Evolutionary conservation across 1,140 invertebrate species (phyloP), one percentile per base, ranked within the genome.

Genomic region (Contarinia nasturtii): DNA sequence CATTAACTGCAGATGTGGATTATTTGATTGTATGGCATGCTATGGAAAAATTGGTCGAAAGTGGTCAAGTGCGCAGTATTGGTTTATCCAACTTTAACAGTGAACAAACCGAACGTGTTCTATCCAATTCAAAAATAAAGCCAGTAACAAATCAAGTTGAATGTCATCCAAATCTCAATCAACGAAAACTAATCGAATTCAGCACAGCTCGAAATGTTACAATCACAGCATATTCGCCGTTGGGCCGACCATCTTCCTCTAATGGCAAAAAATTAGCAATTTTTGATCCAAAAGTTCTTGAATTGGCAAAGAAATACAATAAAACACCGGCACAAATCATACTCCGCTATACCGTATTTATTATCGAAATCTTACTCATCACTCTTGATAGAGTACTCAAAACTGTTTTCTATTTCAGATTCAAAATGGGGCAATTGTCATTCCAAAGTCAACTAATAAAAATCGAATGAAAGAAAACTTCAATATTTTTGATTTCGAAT

Each of bases 31-130:
- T 82, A 0, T 89, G 82, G 82, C 71, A 73, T 63, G 82, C 67
- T 14, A 71, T 86, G 71, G 82, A 86, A 60, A 64, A 76, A 47
- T 72, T 72, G 47, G 73, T 78, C 2, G 60, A 74, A 49, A 56
- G 69, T 48, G 82, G 82, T 7, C 59, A 82, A 20, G 64, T 72
- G 0, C 76, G 70, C 51, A 73, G 74, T 41, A 84, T 88, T 53
- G 84, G 85, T 10, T 45, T 87, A 2, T 85, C 81, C 12, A 88
- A 87, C 58, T 89, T 89, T 57, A 86, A 82, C 55, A 70, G 61
- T 44, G 61, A 72, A 53, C 84, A 88, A 63, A 68, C 86, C n/a
- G 63, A 75, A 45, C 63, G 75, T 21, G 57, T 88, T 20, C 51
- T 84, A 11, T 37, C 46, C 2, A 20, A 5, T 5, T 8, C 46